Base-by-base conservation (phyloP, 2,888 invertebrate genomes). In the Drosophila colorata region DNA sequence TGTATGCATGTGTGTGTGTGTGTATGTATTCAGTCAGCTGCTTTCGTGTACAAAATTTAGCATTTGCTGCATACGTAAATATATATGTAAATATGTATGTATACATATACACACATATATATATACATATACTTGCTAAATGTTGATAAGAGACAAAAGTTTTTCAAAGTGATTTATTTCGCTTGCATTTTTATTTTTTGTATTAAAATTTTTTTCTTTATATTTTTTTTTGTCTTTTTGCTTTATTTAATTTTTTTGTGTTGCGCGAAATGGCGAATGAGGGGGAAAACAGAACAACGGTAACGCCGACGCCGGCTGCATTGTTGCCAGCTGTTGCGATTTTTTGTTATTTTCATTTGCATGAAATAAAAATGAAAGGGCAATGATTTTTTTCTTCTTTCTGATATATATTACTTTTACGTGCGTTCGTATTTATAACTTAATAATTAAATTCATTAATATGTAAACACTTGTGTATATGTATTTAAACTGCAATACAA, bases 141-240 rank as follows among this genome's bases (percentile, higher is more conserved):
- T 16, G 43, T 63, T 77, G 78, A 65, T 80, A 85, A 85, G 67
- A 65, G 14, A 47, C 31, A 43, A 59, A 69, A 46, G 35, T 43
- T 43, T 49, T 16, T 11, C 33, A 20, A 28, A 28, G 9, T 44
- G 33, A 47, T 64, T 55, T 48, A 33, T 23, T 37, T 7, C 2
- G 28, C 8, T 31, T 31, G 28, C 2, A 9, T n/a, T n/a, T n/a
- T n/a, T n/a, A n/a, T n/a, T n/a, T n/a, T n/a, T n/a, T n/a, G n/a
- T n/a, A n/a, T n/a, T n/a, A n/a, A n/a, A n/a, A n/a, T n/a, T 11
- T 11, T 40, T 43, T 52, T 64, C n/a, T 53, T 20, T 40, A n/a
- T 48, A 28, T 3, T 16, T 53, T 46, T 49, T 47, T 35, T 37
- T 53, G 65, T 38, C 1, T n/a, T 35, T 31, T 51, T 65, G 9